phyloP scores from a whole-genome alignment of 2,113 vertebrate species.

The Lepus timidus region DNA sequence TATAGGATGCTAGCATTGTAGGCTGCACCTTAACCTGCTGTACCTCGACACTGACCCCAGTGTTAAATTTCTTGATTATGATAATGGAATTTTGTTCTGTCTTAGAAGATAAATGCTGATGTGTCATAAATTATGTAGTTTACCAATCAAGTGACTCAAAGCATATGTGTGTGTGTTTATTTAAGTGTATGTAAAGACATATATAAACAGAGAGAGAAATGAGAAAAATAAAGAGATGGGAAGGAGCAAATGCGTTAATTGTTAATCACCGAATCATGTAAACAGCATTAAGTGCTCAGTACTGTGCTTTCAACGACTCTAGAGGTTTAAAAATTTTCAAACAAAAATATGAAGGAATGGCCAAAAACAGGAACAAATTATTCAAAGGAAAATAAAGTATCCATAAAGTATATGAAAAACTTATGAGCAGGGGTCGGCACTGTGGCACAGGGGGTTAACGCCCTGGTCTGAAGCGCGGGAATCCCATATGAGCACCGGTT shows the following conservation, averaged over 20 bases:
- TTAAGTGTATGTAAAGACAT: background rate
- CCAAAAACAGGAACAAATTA: constrained; percentile 13
- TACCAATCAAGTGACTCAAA: constrained; percentile 36
- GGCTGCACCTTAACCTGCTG: too few relatives aligned
- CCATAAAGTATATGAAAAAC: constrained; percentile 24
- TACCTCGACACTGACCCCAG: too few relatives aligned
- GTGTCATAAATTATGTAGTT: background rate
- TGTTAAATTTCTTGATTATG: constrained; percentile 9
- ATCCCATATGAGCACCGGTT: too few relatives aligned
- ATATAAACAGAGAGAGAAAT: background rate
- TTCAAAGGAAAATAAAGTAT: background rate
- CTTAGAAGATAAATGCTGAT: constrained; percentile 11
- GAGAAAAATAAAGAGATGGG: background rate
- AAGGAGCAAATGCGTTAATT: background rate
- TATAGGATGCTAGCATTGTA: too few relatives aligned
- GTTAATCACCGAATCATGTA: background rate
- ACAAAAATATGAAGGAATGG: background rate
- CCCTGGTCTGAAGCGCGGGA: too few relatives aligned
- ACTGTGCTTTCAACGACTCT: constrained; percentile 7
- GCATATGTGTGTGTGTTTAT: background rate
- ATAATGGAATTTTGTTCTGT: constrained; percentile 23
- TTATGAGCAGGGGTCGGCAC: too few relatives aligned
- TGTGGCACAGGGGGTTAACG: too few relatives aligned
- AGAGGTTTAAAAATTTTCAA: background rate
- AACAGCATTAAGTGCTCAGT: background rate